These are phyloP conservation scores for Carpatolechia fugitivella DNA, from an alignment of 2,888 invertebrate genomes.

Conservation along the genomic window DNA sequence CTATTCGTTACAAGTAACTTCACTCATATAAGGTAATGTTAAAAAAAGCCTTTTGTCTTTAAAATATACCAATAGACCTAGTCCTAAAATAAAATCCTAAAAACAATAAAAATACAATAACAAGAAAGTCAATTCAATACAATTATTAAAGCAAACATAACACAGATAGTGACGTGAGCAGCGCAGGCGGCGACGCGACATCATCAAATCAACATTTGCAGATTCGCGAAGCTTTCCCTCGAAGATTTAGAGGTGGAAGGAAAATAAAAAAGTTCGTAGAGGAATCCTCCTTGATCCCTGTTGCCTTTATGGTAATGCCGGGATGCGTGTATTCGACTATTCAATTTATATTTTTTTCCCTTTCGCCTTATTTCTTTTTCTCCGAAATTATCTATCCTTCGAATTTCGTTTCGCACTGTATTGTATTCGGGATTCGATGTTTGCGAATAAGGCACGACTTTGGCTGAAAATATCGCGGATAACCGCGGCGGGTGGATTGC, in stretches of 20 bases:
- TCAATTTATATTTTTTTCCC: slow-evolving; percentile 79
- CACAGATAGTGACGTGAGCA: slow-evolving; percentile 22
- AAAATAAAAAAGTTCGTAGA: slow-evolving; percentile 79
- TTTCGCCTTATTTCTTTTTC: slow-evolving; percentile 73
- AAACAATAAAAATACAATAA: too few relatives aligned
- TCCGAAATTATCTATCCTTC: slow-evolving; percentile 77
- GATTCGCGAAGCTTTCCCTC: slow-evolving; percentile 77
- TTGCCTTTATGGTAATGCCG: slow-evolving; percentile 78
- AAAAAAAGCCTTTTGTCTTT: too few relatives aligned
- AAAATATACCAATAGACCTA: too few relatives aligned
- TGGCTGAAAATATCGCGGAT: slow-evolving; percentile 73
- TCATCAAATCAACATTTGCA: slow-evolving; percentile 81
- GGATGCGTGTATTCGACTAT: slow-evolving; percentile 79
- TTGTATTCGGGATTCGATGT: slow-evolving; percentile 75
- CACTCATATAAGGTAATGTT: too few relatives aligned
- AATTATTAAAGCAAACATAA: too few relatives aligned
- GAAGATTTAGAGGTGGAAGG: slow-evolving; percentile 79
- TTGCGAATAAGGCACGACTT: slow-evolving; percentile 76
- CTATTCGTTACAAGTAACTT: too few relatives aligned
- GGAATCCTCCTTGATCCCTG: slow-evolving; percentile 78
- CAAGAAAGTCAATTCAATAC: too few relatives aligned
- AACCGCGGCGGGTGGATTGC: slow-evolving; percentile 68
- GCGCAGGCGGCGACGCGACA: slow-evolving; percentile 37
- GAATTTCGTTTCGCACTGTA: slow-evolving; percentile 79
- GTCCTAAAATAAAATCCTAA: too few relatives aligned